Base-by-base conservation (phyloP, 2,888 invertebrate species). In the Tortricodes alternella region DNA sequence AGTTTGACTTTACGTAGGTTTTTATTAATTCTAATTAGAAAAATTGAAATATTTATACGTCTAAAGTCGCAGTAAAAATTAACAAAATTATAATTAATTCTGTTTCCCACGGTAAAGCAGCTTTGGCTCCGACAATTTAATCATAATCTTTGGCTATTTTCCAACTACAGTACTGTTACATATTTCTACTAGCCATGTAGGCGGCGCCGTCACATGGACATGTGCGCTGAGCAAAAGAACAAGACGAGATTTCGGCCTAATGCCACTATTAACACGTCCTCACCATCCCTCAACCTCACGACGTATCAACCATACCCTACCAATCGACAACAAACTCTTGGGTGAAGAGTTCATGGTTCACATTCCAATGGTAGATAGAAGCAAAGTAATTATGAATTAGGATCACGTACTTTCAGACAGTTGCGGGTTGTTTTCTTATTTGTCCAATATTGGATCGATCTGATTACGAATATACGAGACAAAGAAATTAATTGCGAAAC, bases 191-290 rank as follows among this genome's bases (percentile, higher is more conserved):
- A 16, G n/a, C 2, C 0, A 5, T 8, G 13, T 24, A 32, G 21
- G 19, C 13, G 13, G 46, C 35, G 13, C 41, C 6, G 53, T 34
- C 35, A 46, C 24, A 15, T n/a, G 41, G 48, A 41, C 35, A 55
- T 55, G 41, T 55, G 48, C 50, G 39, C 39, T 24, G 16, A 13
- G 34, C n/a, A 48, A 55, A 48, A 48, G 41, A 55, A 43, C 53
- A 48, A 48, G 50, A 34, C 53, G 27, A 55, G 53, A 55, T 55
- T 55, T 55, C 53, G 34, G 46, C 48, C 48, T 55, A 55, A 55
- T 55, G 11, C 53, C 39, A n/a, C 53, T 27, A 55, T 55, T 55
- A 55, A 48, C 53, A 55, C 53, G 53, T 55, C 41, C 53, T 11
- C 24, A 3, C 41, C 53, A 55, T 55, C 35, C 48, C 15, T 55